Percentiles rank a stretch among this genome's conserved stretches.
phyloP scores from a whole-genome alignment of 1,140 invertebrate species.

The Semibalanus balanoides region DNA sequence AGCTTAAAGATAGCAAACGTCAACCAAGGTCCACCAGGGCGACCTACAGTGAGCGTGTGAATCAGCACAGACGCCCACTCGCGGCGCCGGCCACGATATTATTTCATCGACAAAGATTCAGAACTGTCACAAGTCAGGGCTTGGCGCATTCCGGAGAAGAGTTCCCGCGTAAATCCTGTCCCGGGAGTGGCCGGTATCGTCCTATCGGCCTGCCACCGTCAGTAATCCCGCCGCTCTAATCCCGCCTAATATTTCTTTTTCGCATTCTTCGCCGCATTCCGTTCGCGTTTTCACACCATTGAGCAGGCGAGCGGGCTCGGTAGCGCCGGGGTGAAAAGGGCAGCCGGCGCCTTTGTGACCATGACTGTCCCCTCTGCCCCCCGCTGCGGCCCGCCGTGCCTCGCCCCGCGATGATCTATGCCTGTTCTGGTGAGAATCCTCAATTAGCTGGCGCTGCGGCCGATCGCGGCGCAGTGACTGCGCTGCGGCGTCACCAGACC shows the following conservation, averaged over 20 bases:
- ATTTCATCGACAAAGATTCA: not conserved
- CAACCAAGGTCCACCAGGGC: too few relatives aligned
- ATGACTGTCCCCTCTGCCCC: not conserved
- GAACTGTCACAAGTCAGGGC: not conserved
- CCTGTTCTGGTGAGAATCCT: not conserved
- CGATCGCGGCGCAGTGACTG: not conserved
- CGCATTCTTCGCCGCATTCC: not conserved
- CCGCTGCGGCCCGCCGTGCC: too few relatives aligned
- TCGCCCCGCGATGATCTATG: not conserved
- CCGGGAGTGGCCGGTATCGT: not conserved
- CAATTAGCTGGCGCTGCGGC: not conserved
- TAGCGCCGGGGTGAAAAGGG: not conserved
- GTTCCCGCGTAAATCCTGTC: not conserved
- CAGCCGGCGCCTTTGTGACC: not conserved
- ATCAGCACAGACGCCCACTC: not conserved
- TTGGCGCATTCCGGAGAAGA: not conserved
- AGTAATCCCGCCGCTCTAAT: not conserved
- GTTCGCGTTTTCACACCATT: conserved; percentile 1
- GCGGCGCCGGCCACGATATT: not conserved
- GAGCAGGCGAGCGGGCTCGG: not conserved
- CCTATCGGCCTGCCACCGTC: not conserved
- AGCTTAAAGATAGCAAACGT: too few relatives aligned
- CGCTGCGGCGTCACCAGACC: too few relatives aligned
- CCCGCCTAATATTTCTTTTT: not conserved
- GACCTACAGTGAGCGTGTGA: not conserved